phyloP scores from a whole-genome alignment of 2,113 vertebrate genomes.

The Rhinoderma darwinii region DNA sequence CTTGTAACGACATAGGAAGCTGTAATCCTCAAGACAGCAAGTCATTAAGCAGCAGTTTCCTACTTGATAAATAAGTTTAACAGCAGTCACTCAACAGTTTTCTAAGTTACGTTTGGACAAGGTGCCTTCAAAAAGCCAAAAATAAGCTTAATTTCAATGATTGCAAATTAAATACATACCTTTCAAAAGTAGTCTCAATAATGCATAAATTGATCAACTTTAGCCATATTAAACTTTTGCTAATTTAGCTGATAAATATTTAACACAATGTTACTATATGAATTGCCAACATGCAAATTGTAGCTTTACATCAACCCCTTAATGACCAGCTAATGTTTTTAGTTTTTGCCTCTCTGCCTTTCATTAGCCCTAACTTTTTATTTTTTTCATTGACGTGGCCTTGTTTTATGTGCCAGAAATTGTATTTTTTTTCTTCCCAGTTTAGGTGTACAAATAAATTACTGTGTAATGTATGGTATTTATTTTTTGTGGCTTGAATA shows the following conservation, averaged over 20 bases:
- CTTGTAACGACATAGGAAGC: conserved; percentile 60
- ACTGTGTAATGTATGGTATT: too few relatives aligned
- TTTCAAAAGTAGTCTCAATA: background rate
- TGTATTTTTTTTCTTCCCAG: too few relatives aligned
- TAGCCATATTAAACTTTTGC: background rate
- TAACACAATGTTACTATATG: background rate
- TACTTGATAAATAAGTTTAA: conserved; percentile 59
- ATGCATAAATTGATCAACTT: background rate
- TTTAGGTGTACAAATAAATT: too few relatives aligned
- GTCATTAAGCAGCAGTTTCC: conserved; percentile 55
- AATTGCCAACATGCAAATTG: background rate
- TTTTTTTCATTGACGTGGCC: too few relatives aligned
- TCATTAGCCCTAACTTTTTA: too few relatives aligned
- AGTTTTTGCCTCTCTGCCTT: too few relatives aligned
- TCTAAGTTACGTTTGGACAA: conserved; percentile 11
- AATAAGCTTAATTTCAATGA: conserved; percentile 14
- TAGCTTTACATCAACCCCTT: too few relatives aligned
- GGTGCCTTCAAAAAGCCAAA: conserved; percentile 46
- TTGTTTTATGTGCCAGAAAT: too few relatives aligned
- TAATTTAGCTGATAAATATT: background rate
- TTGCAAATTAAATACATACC: background rate
- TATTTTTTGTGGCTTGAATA: too few relatives aligned
- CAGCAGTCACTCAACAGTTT: conserved; percentile 36
- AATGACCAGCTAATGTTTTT: too few relatives aligned
- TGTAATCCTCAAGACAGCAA: conserved; percentile 57